Evolutionary conservation across 2,888 invertebrate species (phyloP), one percentile per base, ranked within the genome.

Genomic region (Eremobia ochroleuca): DNA sequence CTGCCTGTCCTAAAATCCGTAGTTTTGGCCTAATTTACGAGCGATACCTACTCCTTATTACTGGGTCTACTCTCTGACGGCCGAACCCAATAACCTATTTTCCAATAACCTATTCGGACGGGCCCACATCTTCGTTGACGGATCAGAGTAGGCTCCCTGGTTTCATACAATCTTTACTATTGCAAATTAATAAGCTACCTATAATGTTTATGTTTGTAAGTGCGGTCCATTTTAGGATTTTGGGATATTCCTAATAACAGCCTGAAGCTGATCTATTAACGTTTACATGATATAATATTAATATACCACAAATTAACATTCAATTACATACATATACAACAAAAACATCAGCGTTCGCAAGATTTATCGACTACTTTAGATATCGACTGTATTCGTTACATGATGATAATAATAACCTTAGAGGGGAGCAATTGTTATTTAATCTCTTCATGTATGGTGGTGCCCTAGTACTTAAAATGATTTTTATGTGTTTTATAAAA

Each of bases 381-480:
- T 43, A 18, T 46, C n/a, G 13, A 58, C 65, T 28, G 62, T 40
- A 25, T n/a, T 69, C 21, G 68, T 31, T 46, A 55, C 21, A 15
- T 8, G 11, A 9, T n/a, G 8, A 28, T 43, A 9, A 11, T 21
- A 43, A 72, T 25, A 46, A 6, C 18, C 1, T 46, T 46, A 46
- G 18, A 46, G 18, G 5, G 46, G 18, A 46, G 18, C 6, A 21
- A 21, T 21, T 46, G 46, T 46, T 46, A 46, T 2, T 21, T 2
- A 43, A 81, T 40, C 37, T 37, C 69, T 81, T 0, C 15, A 46
- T 46, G 15, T 81, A 31, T 52, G 43, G 2, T 69, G 46, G 18
- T 46, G 31, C 31, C 62, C 79, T 80, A 11, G 80, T 80, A 61
- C 3, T 52, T 65, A 34, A 43, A 59, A 21, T 58, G 21, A 58